A percentile compares a stretch with the other conserved stretches of the same genome.
phyloP scores from a whole-genome alignment of 2,113 vertebrate species.

The Carassius gibelio region DNA sequence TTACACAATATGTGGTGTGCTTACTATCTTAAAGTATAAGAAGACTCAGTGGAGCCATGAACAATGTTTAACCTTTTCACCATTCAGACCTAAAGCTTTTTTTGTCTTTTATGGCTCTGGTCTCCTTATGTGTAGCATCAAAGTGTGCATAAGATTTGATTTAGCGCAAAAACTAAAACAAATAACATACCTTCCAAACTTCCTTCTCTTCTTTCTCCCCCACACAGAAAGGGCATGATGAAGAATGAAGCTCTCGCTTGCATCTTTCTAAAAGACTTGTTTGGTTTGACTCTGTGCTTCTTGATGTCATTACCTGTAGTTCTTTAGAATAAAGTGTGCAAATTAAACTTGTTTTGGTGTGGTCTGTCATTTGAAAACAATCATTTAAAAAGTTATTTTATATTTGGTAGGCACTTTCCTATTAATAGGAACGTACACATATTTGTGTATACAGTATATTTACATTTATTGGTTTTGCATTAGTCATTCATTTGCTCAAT shows the following conservation, averaged over 20 bases:
- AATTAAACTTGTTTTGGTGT: background rate
- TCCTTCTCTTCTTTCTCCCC: constrained; percentile 1
- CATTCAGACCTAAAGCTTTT: background rate
- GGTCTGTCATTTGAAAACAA: background rate
- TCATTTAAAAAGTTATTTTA: background rate
- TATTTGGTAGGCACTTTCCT: background rate
- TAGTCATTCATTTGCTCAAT: background rate
- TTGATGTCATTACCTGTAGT: background rate
- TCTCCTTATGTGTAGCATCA: background rate
- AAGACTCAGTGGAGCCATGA: background rate
- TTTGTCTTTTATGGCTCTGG: background rate
- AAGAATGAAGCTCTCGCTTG: constrained; percentile 47
- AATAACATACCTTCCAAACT: background rate
- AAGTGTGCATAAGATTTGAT: background rate
- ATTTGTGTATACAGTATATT: background rate
- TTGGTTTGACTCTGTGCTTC: background rate
- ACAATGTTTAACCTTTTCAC: background rate
- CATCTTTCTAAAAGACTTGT: background rate
- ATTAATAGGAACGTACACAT: background rate
- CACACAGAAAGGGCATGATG: constrained; percentile 61
- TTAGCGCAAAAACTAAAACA: background rate
- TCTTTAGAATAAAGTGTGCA: constrained; percentile 25
- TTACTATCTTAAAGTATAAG: background rate
- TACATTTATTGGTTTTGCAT: background rate
- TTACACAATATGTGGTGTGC: background rate